Base-by-base conservation (phyloP, 23 tunicate species). In the Ciona savignyi region DNA sequence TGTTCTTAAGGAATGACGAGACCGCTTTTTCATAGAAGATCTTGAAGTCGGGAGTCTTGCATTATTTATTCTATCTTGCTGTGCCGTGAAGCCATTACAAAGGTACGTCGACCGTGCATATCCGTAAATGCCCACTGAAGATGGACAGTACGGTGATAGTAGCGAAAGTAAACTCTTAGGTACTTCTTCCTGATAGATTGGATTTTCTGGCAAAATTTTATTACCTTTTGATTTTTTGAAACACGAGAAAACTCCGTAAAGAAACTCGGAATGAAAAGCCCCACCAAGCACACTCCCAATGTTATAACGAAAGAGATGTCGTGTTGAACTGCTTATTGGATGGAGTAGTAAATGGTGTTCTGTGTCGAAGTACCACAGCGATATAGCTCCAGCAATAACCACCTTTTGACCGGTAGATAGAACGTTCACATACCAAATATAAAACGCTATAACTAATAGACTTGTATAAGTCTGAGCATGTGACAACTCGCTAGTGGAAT, bases 41-140 rank as follows among this genome's bases (percentile, higher is more conserved):
- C 56, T 42, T 42, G 56, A 9, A 9, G 56, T 42, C 56, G 56
- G 56, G 9, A 42, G 15, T 42, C 15, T 42, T 42, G 56, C 56
- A 6, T 42, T 15, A 42, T 42, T 42, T 42, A 15, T 42, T 6
- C 15, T 42, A 9, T 6, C 15, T 6, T 42, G 15, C 9, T 6
- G 15, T 6, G 11, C 56, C 30, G 29, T 23, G 62, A 23, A 25
- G 30, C 22, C 69, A 26, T 77, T 33, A 30, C 79, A 75, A 25
- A 88, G 60, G 48, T 67, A 75, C 4, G 83, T 81, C 24, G 62
- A 27, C 32, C 35, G 49, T 0, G 81, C 70, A 34, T 48, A 30
- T 0, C 96, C 96, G 60, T 88, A 77, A 23, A 88, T 73, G 15
- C 96, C 96, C 21, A 88, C 11, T 1, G 87, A 88, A 23, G 79